Base-by-base conservation (phyloP, 2,113 vertebrate species). In the Melanerpes aurifrons region DNA sequence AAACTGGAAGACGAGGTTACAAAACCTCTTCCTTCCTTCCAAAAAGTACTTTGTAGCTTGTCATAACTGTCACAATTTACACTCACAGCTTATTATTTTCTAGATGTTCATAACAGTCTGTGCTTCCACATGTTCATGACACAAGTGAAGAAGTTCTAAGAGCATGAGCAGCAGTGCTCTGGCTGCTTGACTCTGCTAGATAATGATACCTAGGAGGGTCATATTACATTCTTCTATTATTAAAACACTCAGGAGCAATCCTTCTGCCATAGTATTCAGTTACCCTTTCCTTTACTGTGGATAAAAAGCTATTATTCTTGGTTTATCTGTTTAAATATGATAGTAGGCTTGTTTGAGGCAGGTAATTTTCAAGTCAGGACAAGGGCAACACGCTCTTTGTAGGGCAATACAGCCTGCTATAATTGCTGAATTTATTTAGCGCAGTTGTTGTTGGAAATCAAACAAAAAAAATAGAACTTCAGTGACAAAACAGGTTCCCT, bases 161-260 rank as follows among this genome's bases (percentile, higher is more conserved):
- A 61, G 37, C 56, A 92, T 28, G 63, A 70, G 62, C 82, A 82
- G 13, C 48, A 66, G 50, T 48, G 54, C 57, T 69, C 28, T 2
- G 18, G 58, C 76, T 74, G 37, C 43, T 25, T 32, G 54, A 61
- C 31, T 59, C 4, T 29, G 22, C 78, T 74, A 81, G 35, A 53
- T 29, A 19, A 59, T 15, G 7, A 58, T 73, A 74, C 54, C 12
- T 37, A 5, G 1, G 1, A 28, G 78, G 56, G 40, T 72, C 18
- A 14, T 5, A 19, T 73, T 50, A 69, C 92, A 61, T 48, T 64
- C 62, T 96, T 94, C 63, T 35, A 90, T 92, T 92, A 95, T 47
- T 96, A 92, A 97, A 91, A 93, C 67, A 64, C 14, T 24, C 20
- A 25, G 74, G 57, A 87, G 70, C 22, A 79, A 86, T 5, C 9